Conservation (phyloP, 2,888 invertebrate species). For the Spilarctia lutea region DNA sequence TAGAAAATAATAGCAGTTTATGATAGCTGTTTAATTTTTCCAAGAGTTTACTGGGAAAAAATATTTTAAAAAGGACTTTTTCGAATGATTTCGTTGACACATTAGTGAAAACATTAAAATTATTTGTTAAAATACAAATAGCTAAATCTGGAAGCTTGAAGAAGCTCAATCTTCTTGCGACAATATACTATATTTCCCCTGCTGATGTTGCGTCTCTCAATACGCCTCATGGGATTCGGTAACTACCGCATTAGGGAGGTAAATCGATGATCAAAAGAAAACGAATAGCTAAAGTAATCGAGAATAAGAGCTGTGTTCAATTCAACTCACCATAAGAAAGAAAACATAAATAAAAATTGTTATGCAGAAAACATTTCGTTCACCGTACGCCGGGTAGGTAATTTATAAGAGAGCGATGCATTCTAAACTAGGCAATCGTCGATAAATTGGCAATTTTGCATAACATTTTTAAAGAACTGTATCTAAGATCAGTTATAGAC, state of each 20-base stretch:
- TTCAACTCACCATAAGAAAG: slow-evolving; percentile 4
- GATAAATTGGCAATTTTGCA: slow-evolving; percentile 67
- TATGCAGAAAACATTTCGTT: slow-evolving; percentile 34
- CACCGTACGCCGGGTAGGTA: slow-evolving; percentile 35
- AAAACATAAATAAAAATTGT: slow-evolving; percentile 18
- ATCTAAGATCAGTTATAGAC: slow-evolving; percentile 58
- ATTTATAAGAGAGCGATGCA: slow-evolving; percentile 37
- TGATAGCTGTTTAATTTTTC: not conserved
- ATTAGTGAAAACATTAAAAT: not conserved
- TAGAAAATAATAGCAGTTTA: not conserved
- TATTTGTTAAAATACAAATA: not conserved
- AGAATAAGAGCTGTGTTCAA: not conserved
- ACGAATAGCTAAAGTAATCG: slow-evolving; percentile 2
- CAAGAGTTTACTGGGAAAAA: not conserved
- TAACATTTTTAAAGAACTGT: slow-evolving; percentile 60
- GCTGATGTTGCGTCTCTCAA: slow-evolving; percentile 7
- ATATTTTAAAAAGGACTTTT: no score
- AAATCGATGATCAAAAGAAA: slow-evolving; percentile 7
- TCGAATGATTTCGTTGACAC: no score
- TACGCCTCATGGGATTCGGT: slow-evolving; percentile 17
- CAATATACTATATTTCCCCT: slow-evolving; percentile 3
- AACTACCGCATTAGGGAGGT: slow-evolving; percentile 20
- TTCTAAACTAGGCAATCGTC: slow-evolving; percentile 53
- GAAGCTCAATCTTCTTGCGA: not conserved
- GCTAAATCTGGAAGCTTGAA: slow-evolving; percentile 9